Conservation (phyloP, 2,113 vertebrate species). For the Delphinus delphis region DNA sequence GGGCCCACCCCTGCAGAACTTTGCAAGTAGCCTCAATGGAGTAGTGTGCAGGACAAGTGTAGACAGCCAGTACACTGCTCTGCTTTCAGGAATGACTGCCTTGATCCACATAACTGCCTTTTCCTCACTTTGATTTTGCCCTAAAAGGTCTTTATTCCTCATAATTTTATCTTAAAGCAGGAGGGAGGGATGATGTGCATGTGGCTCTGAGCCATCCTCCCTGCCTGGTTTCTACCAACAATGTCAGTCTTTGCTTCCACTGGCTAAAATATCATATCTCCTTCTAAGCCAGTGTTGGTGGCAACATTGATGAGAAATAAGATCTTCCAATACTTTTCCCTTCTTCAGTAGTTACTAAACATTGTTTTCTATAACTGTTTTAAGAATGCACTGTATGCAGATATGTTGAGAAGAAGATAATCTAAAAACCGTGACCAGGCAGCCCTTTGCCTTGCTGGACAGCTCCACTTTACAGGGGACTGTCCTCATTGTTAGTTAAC, state of each 20-base stretch:
- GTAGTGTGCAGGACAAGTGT: neutral
- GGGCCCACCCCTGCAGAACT: neutral
- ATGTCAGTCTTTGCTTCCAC: neutral
- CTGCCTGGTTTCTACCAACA: neutral
- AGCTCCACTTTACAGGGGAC: neutral
- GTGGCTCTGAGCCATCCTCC: neutral
- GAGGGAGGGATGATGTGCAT: neutral
- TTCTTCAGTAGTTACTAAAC: constrained; percentile 1
- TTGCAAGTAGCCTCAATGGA: neutral
- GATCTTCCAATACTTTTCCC: neutral
- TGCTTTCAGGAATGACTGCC: neutral
- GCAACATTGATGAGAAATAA: constrained; percentile 8
- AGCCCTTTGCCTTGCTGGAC: neutral
- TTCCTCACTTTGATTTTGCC: neutral
- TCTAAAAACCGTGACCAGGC: neutral
- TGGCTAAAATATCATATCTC: neutral
- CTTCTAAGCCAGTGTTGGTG: neutral
- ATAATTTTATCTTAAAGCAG: neutral
- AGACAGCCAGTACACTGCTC: neutral
- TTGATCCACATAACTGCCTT: neutral
- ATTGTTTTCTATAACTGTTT: neutral
- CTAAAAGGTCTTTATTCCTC: neutral
- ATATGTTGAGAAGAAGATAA: neutral
- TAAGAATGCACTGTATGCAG: neutral
- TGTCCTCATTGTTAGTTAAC: neutral